phyloP scores from a whole-genome alignment of 2,113 vertebrate species.

The Triplophysa siluroides region DNA sequence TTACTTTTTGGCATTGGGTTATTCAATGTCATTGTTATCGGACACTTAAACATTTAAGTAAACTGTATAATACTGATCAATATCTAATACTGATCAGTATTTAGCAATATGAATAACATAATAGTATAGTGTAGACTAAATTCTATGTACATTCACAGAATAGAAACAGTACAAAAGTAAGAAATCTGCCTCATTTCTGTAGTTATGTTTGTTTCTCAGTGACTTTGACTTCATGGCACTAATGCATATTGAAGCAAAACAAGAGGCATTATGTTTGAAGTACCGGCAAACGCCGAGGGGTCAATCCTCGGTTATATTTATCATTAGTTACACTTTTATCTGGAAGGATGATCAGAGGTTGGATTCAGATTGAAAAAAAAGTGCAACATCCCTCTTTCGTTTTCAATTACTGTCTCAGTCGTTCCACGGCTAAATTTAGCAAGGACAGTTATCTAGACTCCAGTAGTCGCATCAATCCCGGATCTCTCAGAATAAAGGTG shows the following conservation, averaged over 20 bases:
- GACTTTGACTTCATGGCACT: no score
- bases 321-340: slow-evolving; percentile 15
- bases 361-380: slow-evolving; percentile 5
- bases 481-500: slow-evolving; percentile 18
- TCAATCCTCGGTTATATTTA: slow-evolving; percentile 27
- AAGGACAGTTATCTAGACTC: slow-evolving; percentile 37
- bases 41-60: no score
- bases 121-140: no score
- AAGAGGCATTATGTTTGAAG: neutral
- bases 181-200: no score
- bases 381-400: slow-evolving; percentile 27
- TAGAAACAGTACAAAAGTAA: no score
- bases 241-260: neutral
- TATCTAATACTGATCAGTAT: no score
- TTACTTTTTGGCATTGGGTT: neutral
- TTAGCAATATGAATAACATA: no score
- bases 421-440: slow-evolving; percentile 45
- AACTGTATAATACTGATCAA: no score
- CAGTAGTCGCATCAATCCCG: slow-evolving; percentile 33
- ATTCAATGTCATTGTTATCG: no score
- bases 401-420: slow-evolving; percentile 41
- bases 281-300: neutral
- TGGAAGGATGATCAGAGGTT: slow-evolving; percentile 34
- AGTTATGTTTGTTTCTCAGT: no score
- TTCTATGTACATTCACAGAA: no score